phyloP scores from a whole-genome alignment of 2,113 vertebrate species.

The Laticauda laticaudata region DNA sequence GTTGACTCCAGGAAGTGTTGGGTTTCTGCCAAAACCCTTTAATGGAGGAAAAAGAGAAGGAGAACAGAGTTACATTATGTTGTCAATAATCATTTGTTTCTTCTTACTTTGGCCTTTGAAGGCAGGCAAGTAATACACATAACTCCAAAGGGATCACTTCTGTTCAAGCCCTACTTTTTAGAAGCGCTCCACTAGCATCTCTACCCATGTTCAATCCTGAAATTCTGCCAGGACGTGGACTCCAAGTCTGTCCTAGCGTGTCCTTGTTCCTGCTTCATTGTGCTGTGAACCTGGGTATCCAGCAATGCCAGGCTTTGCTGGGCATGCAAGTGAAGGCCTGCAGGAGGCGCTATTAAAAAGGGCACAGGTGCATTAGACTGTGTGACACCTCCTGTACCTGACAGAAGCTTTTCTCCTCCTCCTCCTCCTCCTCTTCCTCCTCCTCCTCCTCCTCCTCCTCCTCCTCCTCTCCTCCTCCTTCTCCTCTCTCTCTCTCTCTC shows the following conservation, averaged over 20 bases:
- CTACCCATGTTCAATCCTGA: neutral
- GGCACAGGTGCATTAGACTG: neutral
- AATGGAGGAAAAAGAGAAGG: neutral
- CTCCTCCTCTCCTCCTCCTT: neutral
- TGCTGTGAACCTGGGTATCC: too few relatives aligned
- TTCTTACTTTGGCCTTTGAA: rapidly evolving
- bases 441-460: neutral
- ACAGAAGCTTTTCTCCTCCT: neutral
- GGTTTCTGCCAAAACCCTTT: neutral
- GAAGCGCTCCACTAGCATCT: neutral
- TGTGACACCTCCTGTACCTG: neutral
- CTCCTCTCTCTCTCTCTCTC: too few relatives aligned
- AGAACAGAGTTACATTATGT: neutral
- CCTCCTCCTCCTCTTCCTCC: too few relatives aligned
- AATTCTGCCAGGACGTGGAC: neutral
- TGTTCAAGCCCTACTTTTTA: neutral
- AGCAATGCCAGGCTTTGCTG: neutral
- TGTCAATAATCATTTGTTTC: neutral
- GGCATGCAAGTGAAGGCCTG: neutral
- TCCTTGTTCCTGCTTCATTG: neutral
- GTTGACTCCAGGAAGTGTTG: neutral
- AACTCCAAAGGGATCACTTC: neutral
- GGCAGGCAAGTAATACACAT: neutral
- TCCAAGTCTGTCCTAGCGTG: neutral
- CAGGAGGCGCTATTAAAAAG: neutral